These are phyloP conservation scores for Siphlonurus alternatus DNA, from an alignment of 2,888 invertebrate genomes.

Conservation along the genomic window DNA sequence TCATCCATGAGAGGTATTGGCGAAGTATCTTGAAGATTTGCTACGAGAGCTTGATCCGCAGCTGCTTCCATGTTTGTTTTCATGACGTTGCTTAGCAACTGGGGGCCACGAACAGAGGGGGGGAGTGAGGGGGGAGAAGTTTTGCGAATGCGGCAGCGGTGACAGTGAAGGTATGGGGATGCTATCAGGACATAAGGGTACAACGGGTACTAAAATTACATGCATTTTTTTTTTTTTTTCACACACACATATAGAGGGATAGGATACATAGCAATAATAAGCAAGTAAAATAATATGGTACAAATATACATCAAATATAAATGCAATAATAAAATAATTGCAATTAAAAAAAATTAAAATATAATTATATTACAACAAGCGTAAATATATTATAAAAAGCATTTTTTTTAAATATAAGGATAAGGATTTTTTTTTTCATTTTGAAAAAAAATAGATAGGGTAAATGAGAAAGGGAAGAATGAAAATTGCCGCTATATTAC, in stretches of 20 bases:
- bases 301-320: too few relatives aligned
- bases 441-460: too few relatives aligned
- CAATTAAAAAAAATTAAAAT: too few relatives aligned
- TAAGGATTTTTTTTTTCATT: background rate
- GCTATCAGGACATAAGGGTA: constrained; percentile 1
- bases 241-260: too few relatives aligned
- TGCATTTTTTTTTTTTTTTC: too few relatives aligned
- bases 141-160: constrained; percentile 4
- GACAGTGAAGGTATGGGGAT: background rate
- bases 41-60: constrained; percentile 29
- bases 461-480: background rate
- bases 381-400: too few relatives aligned
- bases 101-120: constrained; percentile 17
- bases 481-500: background rate
- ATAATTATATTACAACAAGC: too few relatives aligned
- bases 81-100: constrained; percentile 61
- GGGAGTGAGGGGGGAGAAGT: background rate
- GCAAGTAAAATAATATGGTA: background rate
- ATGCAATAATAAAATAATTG: too few relatives aligned
- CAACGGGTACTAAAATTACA: background rate
- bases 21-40: constrained; percentile 15
- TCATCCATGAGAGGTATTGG: background rate
- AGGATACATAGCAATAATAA: background rate
- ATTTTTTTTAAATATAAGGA: too few relatives aligned
- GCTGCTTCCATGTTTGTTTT: constrained; percentile 54